A percentile compares a stretch with the other conserved stretches of the same genome.
phyloP scores from a whole-genome alignment of 1,140 invertebrate species.

The Anastatus disparis region DNA sequence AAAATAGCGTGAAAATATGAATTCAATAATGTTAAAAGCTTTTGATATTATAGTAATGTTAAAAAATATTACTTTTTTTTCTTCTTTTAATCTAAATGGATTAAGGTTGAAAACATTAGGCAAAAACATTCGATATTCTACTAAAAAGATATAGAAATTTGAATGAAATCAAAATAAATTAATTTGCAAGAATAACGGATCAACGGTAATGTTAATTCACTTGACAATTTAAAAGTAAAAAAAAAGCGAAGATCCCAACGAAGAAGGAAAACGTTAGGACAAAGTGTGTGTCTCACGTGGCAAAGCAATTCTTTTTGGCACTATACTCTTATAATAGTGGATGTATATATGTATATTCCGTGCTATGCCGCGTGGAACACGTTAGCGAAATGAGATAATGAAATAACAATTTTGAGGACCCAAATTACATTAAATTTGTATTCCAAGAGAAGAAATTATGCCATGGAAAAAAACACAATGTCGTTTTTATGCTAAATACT shows the following conservation, averaged over 20 bases:
- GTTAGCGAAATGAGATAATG: slow-evolving; percentile 39
- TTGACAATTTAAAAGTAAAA: slow-evolving; percentile 22
- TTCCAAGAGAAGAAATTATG: slow-evolving; percentile 20
- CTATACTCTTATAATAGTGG: slow-evolving; percentile 28
- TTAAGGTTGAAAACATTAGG: too few relatives aligned
- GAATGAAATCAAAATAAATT: neutral
- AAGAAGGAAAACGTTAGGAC: too few relatives aligned
- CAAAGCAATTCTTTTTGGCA: slow-evolving; percentile 22
- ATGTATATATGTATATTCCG: too few relatives aligned
- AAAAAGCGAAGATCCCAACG: neutral
- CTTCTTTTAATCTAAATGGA: too few relatives aligned
- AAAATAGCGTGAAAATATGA: too few relatives aligned
- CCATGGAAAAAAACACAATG: slow-evolving; percentile 13
- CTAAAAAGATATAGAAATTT: too few relatives aligned
- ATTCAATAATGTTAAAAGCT: too few relatives aligned
- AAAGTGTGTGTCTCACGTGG: too few relatives aligned
- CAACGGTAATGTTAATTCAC: slow-evolving; percentile 11
- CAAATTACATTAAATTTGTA: slow-evolving; percentile 28
- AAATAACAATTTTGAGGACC: slow-evolving; percentile 33
- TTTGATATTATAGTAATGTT: neutral
- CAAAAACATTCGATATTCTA: too few relatives aligned
- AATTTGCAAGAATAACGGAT: slow-evolving; percentile 21
- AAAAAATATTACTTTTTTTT: too few relatives aligned
- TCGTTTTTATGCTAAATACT: slow-evolving; percentile 31
- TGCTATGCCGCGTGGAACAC: slow-evolving; percentile 11